A percentile compares a stretch with the other conserved stretches of the same genome.
Evolutionary conservation across 2,797 vertebrate genomes (phyloP).

Genomic region (Octomys mimax): DNA sequence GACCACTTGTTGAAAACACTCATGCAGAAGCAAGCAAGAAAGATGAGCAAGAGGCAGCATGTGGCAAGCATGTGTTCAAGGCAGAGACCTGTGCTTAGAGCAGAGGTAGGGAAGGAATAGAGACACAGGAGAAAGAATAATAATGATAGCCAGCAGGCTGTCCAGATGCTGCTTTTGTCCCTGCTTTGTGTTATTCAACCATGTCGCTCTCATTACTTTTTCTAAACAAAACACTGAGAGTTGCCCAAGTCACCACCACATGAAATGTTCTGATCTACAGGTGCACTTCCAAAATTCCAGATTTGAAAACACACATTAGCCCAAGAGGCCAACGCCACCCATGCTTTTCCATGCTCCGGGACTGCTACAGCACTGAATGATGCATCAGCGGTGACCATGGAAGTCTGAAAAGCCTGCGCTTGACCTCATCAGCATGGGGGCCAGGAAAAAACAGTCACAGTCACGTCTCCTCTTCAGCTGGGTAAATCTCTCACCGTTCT

Average conservation of each 20-base stretch:
- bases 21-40: constrained; percentile 25
- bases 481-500: background rate
- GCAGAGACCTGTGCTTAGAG: constrained; percentile 60
- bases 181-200: background rate
- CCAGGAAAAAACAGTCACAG: background rate
- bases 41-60: constrained; percentile 1
- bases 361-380: background rate
- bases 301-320: background rate
- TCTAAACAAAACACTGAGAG: background rate
- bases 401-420: background rate
- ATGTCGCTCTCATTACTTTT: background rate
- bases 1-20: constrained; percentile 11
- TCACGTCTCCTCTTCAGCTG: background rate
- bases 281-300: constrained; percentile 25
- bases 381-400: background rate
- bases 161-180: background rate
- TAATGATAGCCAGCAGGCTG: background rate
- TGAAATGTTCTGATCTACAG: constrained; percentile 36
- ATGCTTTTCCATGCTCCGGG: background rate
- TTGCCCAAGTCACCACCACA: background rate
- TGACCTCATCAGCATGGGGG: background rate
- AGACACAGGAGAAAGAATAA: background rate
- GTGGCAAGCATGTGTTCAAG: constrained; percentile 52
- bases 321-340: background rate
- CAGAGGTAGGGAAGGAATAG: constrained; percentile 41